A percentile compares a stretch with the other conserved stretches of the same genome.
Evolutionary conservation across 1,140 invertebrate species (phyloP).

Genomic region (Drosophila triauraria): DNA sequence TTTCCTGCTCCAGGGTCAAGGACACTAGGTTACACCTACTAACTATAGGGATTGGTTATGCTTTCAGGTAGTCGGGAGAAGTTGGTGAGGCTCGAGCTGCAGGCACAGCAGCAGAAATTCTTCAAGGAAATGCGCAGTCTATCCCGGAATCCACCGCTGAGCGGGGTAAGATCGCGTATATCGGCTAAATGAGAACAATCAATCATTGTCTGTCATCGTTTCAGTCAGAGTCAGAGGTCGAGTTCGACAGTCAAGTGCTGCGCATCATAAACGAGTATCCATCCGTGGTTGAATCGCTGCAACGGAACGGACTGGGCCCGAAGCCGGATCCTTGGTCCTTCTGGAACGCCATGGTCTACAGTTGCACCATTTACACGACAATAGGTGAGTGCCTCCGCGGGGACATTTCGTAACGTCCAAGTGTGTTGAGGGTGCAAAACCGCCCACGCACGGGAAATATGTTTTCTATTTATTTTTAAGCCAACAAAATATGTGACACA

Average conservation of each 20-base stretch:
- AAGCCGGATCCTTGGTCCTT: conserved; percentile 92
- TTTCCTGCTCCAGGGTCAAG: background rate
- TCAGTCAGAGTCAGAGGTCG: conserved; percentile 19
- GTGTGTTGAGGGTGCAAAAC: conserved; percentile 39
- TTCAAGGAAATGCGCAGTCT: conserved; percentile 50
- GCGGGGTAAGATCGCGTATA: conserved; percentile 16
- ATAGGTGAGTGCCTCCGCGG: conserved; percentile 89
- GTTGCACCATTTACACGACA: conserved; percentile 96
- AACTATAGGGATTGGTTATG: background rate
- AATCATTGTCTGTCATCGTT: background rate
- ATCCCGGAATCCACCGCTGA: conserved; percentile 17
- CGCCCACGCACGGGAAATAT: conserved; percentile 33
- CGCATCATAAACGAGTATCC: conserved; percentile 53
- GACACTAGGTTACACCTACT: background rate
- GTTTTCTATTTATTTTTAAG: conserved; percentile 37
- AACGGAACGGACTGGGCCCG: conserved; percentile 42
- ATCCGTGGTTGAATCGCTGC: conserved; percentile 52
- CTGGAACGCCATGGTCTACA: conserved; percentile 96
- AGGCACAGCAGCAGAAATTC: conserved; percentile 54
- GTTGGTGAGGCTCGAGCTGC: conserved; percentile 22
- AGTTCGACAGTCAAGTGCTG: conserved; percentile 51
- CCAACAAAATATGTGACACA: conserved; percentile 49
- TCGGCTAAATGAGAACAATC: background rate
- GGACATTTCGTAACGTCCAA: background rate
- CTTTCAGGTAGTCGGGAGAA: conserved; percentile 15